Conservation (phyloP, 2,888 invertebrate species). For the Macrosiphum euphorbiae region DNA sequence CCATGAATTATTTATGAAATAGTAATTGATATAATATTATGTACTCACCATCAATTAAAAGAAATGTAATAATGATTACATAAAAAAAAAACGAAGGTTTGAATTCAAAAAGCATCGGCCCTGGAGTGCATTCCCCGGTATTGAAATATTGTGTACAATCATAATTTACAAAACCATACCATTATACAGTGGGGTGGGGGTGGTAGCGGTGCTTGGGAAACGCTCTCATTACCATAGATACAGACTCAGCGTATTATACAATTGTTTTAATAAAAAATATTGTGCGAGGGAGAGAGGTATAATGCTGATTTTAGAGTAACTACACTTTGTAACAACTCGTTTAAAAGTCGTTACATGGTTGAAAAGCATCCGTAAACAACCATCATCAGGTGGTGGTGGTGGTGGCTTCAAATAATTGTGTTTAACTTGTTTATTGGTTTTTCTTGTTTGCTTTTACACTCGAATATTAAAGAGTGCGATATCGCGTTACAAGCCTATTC, state of each 20-base stretch:
- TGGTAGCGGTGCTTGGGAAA: not conserved
- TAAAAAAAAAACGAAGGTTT: conserved; percentile 35
- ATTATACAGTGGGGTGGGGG: not conserved
- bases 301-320: conserved; percentile 6
- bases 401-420: conserved; percentile 50
- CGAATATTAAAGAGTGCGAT: conserved; percentile 24
- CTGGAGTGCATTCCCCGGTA: conserved; percentile 23
- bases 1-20: conserved; percentile 55
- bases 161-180: conserved; percentile 41
- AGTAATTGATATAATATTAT: conserved; percentile 39
- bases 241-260: not conserved
- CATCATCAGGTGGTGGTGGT: not conserved
- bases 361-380: conserved; percentile 44
- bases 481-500: conserved; percentile 34
- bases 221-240: conserved; percentile 41
- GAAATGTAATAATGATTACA: not conserved
- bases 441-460: conserved; percentile 23
- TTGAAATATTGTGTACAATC: conserved; percentile 37
- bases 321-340: conserved; percentile 25
- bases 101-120: conserved; percentile 18
- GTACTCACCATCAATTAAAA: conserved; percentile 38
- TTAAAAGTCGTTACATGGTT: conserved; percentile 40
- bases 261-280: conserved; percentile 31
- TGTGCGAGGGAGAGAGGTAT: not conserved
- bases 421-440: conserved; percentile 52